A percentile compares a stretch with the other conserved stretches of the same genome.
Evolutionary conservation across 2,113 vertebrate genomes (phyloP).

Genomic region (Tetrao urogallus): DNA sequence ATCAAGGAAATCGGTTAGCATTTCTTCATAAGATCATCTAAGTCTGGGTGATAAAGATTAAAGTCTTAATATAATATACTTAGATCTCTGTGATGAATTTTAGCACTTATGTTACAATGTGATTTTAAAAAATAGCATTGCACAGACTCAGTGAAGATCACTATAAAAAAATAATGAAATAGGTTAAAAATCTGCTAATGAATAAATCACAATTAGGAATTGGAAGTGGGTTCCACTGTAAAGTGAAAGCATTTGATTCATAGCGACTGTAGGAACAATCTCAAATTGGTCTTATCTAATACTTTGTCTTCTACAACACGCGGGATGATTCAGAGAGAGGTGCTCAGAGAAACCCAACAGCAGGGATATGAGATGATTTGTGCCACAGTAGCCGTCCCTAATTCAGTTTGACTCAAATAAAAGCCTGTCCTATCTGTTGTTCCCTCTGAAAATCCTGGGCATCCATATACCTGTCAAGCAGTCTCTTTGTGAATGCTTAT

Average conservation of each 20-base stretch:
- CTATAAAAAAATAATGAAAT: not conserved
- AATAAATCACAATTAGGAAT: not conserved
- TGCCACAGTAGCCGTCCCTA: not conserved
- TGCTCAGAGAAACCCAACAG: not conserved
- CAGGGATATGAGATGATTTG: not conserved
- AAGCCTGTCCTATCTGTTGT: not conserved
- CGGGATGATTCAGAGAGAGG: not conserved
- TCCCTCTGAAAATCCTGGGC: not conserved
- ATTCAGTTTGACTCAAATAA: not conserved
- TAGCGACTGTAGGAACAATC: not conserved
- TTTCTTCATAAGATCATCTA: not conserved
- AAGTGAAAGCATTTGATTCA: not conserved
- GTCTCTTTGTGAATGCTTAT: not conserved
- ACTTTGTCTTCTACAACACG: not conserved
- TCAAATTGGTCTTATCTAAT: not conserved
- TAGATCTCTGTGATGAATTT: slow-evolving; percentile 12
- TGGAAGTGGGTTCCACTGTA: not conserved
- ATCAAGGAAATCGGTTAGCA: not conserved
- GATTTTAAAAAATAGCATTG: not conserved
- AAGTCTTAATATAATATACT: not conserved
- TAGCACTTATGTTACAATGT: not conserved
- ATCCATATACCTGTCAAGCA: not conserved
- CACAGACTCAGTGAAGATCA: not conserved
- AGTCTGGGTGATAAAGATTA: not conserved
- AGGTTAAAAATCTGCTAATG: not conserved